phyloP scores from a whole-genome alignment of 92 coral and sea anemone genomes.

The Desmophyllum pertusum region DNA sequence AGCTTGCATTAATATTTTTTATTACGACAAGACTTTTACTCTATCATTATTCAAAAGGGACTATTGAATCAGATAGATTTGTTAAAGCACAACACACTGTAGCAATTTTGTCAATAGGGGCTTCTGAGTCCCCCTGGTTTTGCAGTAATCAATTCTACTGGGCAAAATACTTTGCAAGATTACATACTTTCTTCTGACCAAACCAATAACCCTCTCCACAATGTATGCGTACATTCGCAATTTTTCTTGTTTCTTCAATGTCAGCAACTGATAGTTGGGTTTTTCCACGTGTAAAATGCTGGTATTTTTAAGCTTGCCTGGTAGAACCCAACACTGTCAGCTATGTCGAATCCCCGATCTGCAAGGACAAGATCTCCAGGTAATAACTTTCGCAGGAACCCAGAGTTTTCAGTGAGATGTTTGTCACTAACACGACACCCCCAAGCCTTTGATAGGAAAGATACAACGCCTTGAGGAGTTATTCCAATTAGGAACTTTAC shows the following conservation, averaged over 20 bases:
- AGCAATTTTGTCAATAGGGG: slow-evolving; percentile 60
- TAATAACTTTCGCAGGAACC: too few relatives aligned
- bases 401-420: too few relatives aligned
- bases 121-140: slow-evolving; percentile 30
- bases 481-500: too few relatives aligned
- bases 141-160: slow-evolving; percentile 18
- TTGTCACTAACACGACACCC: too few relatives aligned
- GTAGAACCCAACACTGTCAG: too few relatives aligned
- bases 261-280: slow-evolving; percentile 47
- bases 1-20: too few relatives aligned
- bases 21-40: too few relatives aligned
- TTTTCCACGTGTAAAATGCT: slow-evolving; percentile 60
- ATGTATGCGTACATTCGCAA: slow-evolving; percentile 62
- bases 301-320: slow-evolving; percentile 64
- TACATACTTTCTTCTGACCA: slow-evolving; percentile 53
- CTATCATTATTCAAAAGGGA: slow-evolving; percentile 50
- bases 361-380: slow-evolving; percentile 65
- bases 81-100: slow-evolving; percentile 63
- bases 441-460: too few relatives aligned
- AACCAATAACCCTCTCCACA: slow-evolving; percentile 62
- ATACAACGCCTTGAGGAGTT: too few relatives aligned
- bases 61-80: slow-evolving; percentile 59
- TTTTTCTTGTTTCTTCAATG: slow-evolving; percentile 50
- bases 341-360: slow-evolving; percentile 64
- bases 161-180: slow-evolving; percentile 58